These are phyloP conservation scores for Apteryx mantelli DNA, from an alignment of 2,113 vertebrate genomes.

Conservation along the genomic window DNA sequence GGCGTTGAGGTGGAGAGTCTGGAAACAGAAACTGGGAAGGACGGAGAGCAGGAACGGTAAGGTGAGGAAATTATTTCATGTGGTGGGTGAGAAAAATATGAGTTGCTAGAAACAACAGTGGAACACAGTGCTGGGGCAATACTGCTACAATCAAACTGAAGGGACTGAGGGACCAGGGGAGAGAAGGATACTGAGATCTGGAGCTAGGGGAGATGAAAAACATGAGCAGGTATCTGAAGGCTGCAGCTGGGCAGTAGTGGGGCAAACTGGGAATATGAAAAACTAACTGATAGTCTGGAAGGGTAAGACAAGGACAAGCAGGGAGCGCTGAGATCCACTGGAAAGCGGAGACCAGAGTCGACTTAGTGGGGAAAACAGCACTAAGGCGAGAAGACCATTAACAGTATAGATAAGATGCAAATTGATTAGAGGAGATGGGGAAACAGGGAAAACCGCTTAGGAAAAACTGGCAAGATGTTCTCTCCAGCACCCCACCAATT, in stretches of 20 bases:
- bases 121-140: not conserved
- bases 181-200: not conserved
- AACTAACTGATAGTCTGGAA: not conserved
- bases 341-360: not conserved
- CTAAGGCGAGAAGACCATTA: not conserved
- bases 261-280: not conserved
- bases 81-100: not conserved
- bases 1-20: not conserved
- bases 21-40: not conserved
- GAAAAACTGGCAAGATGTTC: not conserved
- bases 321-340: not conserved
- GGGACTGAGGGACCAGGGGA: not conserved
- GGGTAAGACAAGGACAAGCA: not conserved
- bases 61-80: not conserved
- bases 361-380: not conserved
- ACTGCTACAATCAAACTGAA: not conserved
- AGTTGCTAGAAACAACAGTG: not conserved
- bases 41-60: not conserved
- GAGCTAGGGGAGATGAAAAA: not conserved
- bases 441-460: not conserved
- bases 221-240: not conserved
- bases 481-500: not conserved
- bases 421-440: not conserved
- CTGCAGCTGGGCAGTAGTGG: not conserved
- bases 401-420: not conserved